Evolutionary conservation across 1,140 invertebrate species (phyloP).

Genomic region (Papilio glaucus): DNA sequence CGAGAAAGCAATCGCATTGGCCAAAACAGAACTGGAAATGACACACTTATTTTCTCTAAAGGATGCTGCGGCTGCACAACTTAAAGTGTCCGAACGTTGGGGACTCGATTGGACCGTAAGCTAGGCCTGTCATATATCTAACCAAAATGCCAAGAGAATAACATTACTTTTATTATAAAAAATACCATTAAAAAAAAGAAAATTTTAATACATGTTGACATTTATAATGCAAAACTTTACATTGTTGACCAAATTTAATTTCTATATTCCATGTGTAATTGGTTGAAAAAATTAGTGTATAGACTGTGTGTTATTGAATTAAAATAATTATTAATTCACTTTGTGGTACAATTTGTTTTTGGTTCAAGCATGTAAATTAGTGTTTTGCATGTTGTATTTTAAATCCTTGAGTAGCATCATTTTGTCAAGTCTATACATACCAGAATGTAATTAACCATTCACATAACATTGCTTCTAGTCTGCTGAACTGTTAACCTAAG

Average conservation of each 20-base stretch:
- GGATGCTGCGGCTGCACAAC: conserved; percentile 94
- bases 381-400: no score
- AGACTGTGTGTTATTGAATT: neutral
- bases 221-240: conserved; percentile 16
- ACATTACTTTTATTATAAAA: conserved; percentile 43
- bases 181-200: conserved; percentile 40
- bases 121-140: conserved; percentile 54
- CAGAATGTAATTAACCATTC: no score
- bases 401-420: no score
- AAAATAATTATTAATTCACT: neutral
- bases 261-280: neutral
- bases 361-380: no score
- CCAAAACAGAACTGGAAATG: conserved; percentile 93
- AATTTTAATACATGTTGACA: conserved; percentile 29
- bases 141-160: conserved; percentile 59
- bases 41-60: conserved; percentile 93
- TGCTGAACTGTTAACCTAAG: no score
- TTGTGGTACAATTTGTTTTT: conserved; percentile 17
- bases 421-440: no score
- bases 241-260: neutral
- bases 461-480: no score
- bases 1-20: conserved; percentile 93
- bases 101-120: conserved; percentile 85
- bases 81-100: conserved; percentile 90
- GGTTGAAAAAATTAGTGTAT: neutral